A percentile compares a stretch with the other conserved stretches of the same genome.
Evolutionary conservation across 2,888 invertebrate species (phyloP).

Genomic region (Ormyrus nitidulus): DNA sequence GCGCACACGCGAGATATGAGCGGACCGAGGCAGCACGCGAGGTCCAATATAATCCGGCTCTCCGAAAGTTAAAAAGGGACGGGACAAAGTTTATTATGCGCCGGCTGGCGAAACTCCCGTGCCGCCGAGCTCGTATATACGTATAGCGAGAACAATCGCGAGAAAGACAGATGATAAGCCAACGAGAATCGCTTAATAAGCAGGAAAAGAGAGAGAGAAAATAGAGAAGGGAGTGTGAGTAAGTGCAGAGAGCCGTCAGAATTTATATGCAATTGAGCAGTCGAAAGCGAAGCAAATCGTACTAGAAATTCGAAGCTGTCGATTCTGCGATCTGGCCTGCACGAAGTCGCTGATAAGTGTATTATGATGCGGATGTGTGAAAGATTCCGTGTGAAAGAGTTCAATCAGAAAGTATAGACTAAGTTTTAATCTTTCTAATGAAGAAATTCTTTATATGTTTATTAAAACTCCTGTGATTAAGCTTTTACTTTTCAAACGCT

Average conservation of each 20-base stretch:
- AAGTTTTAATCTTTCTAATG: too few relatives aligned
- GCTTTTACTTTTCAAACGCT: too few relatives aligned
- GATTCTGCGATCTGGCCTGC: not conserved
- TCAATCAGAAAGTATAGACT: too few relatives aligned
- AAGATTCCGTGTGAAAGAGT: not conserved
- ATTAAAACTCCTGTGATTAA: too few relatives aligned
- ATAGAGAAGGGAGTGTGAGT: not conserved
- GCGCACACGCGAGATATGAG: conserved; percentile 25
- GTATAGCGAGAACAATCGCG: conserved; percentile 43
- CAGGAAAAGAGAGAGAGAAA: not conserved
- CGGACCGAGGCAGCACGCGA: conserved; percentile 13
- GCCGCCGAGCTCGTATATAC: not conserved
- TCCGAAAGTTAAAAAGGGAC: conserved; percentile 27
- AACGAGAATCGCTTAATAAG: conserved; percentile 39
- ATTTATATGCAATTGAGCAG: not conserved
- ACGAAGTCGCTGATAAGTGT: conserved; percentile 35
- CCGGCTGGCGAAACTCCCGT: not conserved
- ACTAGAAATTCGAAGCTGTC: conserved; percentile 56
- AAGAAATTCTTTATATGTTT: too few relatives aligned
- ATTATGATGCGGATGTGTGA: conserved; percentile 29
- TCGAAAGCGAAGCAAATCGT: conserved; percentile 37
- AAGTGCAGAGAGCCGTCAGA: not conserved
- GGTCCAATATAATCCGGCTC: not conserved
- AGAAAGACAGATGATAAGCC: conserved; percentile 39
- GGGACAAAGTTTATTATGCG: conserved; percentile 47